Evolutionary conservation across 2,888 invertebrate genomes (phyloP).

Genomic region (Pheosia tremula): DNA sequence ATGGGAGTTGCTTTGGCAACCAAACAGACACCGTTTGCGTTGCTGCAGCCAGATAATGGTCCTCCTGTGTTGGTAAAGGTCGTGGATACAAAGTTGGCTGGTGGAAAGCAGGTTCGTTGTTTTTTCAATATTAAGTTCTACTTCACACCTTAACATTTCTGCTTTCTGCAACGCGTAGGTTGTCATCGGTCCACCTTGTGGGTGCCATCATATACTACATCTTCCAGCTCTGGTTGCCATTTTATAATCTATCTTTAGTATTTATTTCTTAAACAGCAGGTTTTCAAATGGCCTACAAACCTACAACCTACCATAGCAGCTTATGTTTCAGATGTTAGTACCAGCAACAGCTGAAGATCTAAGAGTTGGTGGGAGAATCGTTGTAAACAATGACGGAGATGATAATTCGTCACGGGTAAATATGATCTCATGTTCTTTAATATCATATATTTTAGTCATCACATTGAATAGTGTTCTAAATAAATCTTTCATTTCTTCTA

Average conservation of each 20-base stretch:
- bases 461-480: too few species aligned
- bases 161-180: too few species aligned
- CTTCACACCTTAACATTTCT: too few species aligned
- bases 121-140: background rate
- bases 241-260: too few species aligned
- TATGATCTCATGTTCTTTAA: background rate
- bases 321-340: conserved; percentile 84
- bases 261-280: too few species aligned
- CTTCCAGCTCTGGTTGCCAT: too few species aligned
- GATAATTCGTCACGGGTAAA: conserved; percentile 45
- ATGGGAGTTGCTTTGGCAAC: conserved; percentile 87
- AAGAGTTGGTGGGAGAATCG: conserved; percentile 86
- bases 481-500: too few species aligned
- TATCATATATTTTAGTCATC: too few species aligned
- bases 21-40: conserved; percentile 88
- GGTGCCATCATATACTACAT: too few species aligned
- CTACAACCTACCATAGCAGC: background rate
- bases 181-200: too few species aligned
- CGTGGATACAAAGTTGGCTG: conserved; percentile 78
- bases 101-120: conserved; percentile 73
- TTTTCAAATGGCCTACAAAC: too few species aligned
- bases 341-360: conserved; percentile 90
- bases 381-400: conserved; percentile 62
- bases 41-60: conserved; percentile 87
- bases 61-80: conserved; percentile 89